These are phyloP conservation scores for Nematostella vectensis DNA, from an alignment of 92 coral and sea anemone species.

Conservation along the genomic window DNA sequence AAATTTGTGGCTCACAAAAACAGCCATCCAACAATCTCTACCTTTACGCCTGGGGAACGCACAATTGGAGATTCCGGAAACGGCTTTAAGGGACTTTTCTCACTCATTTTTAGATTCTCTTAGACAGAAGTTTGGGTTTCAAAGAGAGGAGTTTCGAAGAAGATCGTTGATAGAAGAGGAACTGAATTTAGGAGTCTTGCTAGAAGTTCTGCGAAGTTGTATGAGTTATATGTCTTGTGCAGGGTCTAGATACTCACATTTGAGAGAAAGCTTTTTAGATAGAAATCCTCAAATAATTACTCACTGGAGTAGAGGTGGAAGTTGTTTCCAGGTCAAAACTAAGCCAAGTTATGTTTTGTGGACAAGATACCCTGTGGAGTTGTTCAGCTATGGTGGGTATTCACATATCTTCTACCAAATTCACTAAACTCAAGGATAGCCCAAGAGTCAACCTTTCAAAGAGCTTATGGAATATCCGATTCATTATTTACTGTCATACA, in stretches of 20 bases:
- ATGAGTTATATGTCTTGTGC: background rate
- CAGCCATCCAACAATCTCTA: background rate
- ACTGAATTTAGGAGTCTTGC: background rate
- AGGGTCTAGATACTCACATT: background rate
- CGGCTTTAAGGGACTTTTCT: background rate
- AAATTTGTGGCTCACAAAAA: background rate
- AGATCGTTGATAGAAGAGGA: background rate
- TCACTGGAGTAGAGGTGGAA: background rate
- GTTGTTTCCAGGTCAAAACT: background rate
- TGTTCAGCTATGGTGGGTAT: background rate
- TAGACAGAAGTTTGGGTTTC: constrained; percentile 1
- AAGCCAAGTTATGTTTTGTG: background rate
- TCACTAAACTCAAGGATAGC: no score
- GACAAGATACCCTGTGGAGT: background rate
- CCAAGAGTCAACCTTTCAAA: no score
- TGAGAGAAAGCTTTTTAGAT: constrained; percentile 2
- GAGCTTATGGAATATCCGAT: no score
- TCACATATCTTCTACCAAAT: no score
- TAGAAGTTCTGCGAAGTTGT: background rate
- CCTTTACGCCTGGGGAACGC: background rate
- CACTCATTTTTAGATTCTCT: background rate
- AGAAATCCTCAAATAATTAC: constrained; percentile 1
- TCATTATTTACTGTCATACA: no score
- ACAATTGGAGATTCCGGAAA: background rate
- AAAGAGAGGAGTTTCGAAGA: background rate